phyloP scores from a whole-genome alignment of 2,797 vertebrate genomes.

The Tokudaia tokunoshimensis region DNA sequence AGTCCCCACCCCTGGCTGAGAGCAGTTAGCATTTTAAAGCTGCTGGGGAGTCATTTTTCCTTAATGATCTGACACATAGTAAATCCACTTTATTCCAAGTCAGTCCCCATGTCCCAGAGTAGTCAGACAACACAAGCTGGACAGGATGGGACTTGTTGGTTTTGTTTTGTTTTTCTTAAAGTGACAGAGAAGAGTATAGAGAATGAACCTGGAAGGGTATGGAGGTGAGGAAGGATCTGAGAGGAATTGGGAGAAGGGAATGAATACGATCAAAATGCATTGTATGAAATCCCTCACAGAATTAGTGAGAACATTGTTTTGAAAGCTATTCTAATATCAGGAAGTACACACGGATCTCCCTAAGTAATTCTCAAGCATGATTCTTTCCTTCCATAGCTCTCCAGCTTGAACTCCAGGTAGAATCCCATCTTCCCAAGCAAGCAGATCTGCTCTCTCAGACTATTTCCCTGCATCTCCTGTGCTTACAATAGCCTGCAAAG shows the following conservation, averaged over 20 bases:
- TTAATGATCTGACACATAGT: neutral
- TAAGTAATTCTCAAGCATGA: neutral
- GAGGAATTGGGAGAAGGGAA: neutral
- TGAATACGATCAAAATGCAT: neutral
- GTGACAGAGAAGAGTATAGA: neutral
- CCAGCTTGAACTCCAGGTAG: neutral
- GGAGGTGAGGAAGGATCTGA: neutral
- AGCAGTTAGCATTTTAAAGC: too few relatives aligned
- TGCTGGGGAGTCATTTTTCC: neutral
- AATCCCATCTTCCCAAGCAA: neutral
- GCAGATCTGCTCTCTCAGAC: too few relatives aligned
- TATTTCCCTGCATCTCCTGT: neutral
- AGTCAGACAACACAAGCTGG: neutral
- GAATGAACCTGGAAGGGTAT: neutral
- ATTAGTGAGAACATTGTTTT: neutral
- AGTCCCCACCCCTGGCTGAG: neutral
- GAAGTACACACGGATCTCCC: neutral
- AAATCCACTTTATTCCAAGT: neutral
- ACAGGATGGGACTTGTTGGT: neutral
- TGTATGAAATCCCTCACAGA: neutral
- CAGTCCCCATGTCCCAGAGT: neutral
- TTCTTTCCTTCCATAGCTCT: neutral
- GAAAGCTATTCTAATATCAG: neutral
- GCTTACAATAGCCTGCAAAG: neutral
- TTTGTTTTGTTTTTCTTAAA: neutral